Conservation (phyloP, 1,140 invertebrate species). For the Littorina saxatilis region DNA sequence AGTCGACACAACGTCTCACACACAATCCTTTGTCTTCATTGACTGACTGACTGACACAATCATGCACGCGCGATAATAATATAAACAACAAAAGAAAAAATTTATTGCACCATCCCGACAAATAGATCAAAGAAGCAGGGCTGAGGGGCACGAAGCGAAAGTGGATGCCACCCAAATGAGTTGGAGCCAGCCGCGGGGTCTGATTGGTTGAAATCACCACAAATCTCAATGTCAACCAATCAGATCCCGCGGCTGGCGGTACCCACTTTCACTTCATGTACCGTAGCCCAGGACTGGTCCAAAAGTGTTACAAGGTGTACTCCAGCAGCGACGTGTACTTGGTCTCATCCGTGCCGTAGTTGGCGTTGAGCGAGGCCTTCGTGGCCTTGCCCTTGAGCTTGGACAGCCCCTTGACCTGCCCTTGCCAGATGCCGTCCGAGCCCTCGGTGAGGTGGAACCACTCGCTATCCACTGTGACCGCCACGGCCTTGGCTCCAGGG, state of each 20-base stretch:
- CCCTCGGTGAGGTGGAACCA: conserved; percentile 71
- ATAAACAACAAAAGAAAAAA: neutral
- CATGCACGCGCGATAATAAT: neutral
- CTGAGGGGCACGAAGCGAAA: too few relatives aligned
- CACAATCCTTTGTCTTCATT: too few relatives aligned
- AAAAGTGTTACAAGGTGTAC: conserved; percentile 63
- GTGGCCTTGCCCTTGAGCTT: conserved; percentile 51
- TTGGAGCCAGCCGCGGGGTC: too few relatives aligned
- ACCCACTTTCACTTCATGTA: too few relatives aligned
- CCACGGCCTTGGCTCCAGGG: conserved; percentile 70
- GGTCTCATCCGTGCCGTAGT: conserved; percentile 68
- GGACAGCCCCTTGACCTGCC: conserved; percentile 55
- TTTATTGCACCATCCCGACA: too few relatives aligned
- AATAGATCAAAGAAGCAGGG: too few relatives aligned
- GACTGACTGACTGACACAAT: neutral
- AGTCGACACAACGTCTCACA: too few relatives aligned
- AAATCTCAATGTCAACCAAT: too few relatives aligned
- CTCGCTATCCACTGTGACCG: conserved; percentile 70
- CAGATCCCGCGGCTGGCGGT: too few relatives aligned
- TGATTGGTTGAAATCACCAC: too few relatives aligned
- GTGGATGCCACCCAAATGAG: too few relatives aligned
- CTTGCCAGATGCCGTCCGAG: conserved; percentile 68
- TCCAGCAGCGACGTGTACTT: conserved; percentile 74
- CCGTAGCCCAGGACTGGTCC: too few relatives aligned
- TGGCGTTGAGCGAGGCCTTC: conserved; percentile 72